A percentile compares a stretch with the other conserved stretches of the same genome.
Evolutionary conservation across 2,888 invertebrate species (phyloP).

Genomic region (Drosophila algonquin): DNA sequence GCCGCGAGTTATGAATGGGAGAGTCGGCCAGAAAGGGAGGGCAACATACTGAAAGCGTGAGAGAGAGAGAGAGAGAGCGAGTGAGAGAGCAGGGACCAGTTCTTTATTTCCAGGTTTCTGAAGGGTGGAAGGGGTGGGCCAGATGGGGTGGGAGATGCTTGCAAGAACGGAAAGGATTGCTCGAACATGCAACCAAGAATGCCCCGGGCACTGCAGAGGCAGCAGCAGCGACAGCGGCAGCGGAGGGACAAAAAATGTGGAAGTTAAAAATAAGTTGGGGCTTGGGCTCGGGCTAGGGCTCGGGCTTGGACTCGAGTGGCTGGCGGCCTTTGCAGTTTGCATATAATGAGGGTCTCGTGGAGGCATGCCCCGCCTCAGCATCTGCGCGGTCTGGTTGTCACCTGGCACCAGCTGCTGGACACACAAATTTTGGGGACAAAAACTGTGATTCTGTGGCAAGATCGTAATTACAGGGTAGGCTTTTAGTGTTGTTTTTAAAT

Average conservation of each 20-base stretch:
- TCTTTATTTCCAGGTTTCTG: constrained; percentile 70
- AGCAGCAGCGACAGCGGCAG: background rate
- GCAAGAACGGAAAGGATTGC: constrained; percentile 73
- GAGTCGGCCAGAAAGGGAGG: constrained; percentile 4
- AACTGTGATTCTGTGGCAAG: constrained; percentile 65
- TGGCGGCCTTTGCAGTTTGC: constrained; percentile 70
- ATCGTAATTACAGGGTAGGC: constrained; percentile 60
- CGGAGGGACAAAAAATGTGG: constrained; percentile 54
- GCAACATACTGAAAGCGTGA: background rate
- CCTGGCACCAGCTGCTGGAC: constrained; percentile 52
- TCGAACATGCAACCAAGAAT: constrained; percentile 78
- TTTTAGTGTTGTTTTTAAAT: constrained; percentile 72
- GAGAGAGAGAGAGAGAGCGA: background rate
- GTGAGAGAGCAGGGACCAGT: constrained; percentile 62
- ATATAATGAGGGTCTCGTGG: constrained; percentile 71
- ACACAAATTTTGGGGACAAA: constrained; percentile 68
- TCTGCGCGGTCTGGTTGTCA: constrained; percentile 55
- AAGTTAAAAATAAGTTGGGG: constrained; percentile 78
- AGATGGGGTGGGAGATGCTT: constrained; percentile 7
- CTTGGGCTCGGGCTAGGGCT: too few species aligned
- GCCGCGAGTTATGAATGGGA: constrained; percentile 78
- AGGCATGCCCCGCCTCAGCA: background rate
- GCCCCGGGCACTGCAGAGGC: constrained; percentile 46
- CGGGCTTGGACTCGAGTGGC: constrained; percentile 59
- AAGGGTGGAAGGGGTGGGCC: constrained; percentile 21